Evolutionary conservation across 2,797 vertebrate species (phyloP), one percentile per base, ranked within the genome.

Genomic region (Vultur gryphus): DNA sequence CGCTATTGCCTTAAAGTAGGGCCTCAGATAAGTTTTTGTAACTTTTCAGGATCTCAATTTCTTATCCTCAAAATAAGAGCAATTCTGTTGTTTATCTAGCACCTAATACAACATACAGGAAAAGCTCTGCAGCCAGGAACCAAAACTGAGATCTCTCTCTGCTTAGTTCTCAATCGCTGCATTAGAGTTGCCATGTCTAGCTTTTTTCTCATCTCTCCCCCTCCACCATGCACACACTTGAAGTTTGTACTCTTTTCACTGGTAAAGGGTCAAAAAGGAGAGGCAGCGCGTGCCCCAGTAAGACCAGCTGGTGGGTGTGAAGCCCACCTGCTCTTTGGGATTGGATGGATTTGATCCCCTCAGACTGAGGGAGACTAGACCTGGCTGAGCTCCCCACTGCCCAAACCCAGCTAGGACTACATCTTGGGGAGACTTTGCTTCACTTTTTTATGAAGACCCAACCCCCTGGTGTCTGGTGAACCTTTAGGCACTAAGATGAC

Each of bases 271-370:
- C 23, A 54, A n/a, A 82, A 76, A 46, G 18, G 13, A 75, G 52
- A 81, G 10, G 13, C 20, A 87, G 41, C 41, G 39, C 12, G 5
- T 49, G 31, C 2, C 19, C 16, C 46, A 61, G 5, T 58, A 24
- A 57, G 37, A 72, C 4, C 29, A 57, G 33, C 9, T 61, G 21
- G 6, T 4, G 1, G 39, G 8, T 46, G 17, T n/a, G 54, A 86
- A 41, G 6, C 14, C 64, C 64, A 4, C 2, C 1, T 0, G 3
- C 5, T 61, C 6, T 44, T 84, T 48, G 62, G 58, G 51, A 25
- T 71, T 0, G 0, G 7, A 20, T 11, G 44, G 6, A 15, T 84
- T 88, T 71, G 37, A 51, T 37, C 9, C 13, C 9, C 20, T 70
- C 48, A 37, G 52, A 11, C 2, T 28, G 69, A 62, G 35, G 33